phyloP scores from a whole-genome alignment of 2,797 vertebrate genomes.

The Paramormyrops hopkinsi region DNA sequence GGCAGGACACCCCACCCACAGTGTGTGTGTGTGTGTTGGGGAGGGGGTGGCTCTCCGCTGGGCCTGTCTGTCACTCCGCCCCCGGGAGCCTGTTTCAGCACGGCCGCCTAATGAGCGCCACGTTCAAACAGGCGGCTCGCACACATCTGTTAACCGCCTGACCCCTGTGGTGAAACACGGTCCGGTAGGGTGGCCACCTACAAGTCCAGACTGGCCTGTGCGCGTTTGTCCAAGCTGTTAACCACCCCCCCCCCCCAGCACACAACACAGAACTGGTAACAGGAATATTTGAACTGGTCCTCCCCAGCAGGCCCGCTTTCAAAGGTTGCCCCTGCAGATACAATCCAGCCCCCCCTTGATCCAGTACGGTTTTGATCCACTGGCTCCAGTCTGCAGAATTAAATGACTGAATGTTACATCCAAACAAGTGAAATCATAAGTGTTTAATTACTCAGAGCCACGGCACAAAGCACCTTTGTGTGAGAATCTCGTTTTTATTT shows the following conservation, averaged over 20 bases:
- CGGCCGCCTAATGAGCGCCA: constrained; percentile 56
- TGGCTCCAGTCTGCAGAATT: neutral
- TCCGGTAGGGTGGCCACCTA: neutral
- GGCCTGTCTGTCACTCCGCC: constrained; percentile 63
- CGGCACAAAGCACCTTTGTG: neutral
- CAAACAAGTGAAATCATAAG: constrained; percentile 3
- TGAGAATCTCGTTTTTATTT: neutral
- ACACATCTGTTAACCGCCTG: constrained; percentile 47
- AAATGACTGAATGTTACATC: neutral
- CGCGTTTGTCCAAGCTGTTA: neutral
- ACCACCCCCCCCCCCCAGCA: neutral
- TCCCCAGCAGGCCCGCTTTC: neutral
- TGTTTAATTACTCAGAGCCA: neutral
- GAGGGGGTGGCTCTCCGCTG: constrained; percentile 49
- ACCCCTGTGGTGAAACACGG: constrained; percentile 25
- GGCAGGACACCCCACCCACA: constrained; percentile 47
- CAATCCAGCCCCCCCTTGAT: neutral
- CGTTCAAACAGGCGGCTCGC: constrained; percentile 59
- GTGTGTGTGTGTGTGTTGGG: constrained; percentile 31
- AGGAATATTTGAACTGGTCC: neutral
- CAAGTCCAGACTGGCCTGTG: neutral
- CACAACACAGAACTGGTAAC: neutral
- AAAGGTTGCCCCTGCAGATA: neutral
- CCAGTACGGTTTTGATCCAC: neutral
- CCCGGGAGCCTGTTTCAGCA: constrained; percentile 50